Conservation (phyloP, 1,140 invertebrate genomes). For the Drosophila tropicalis region DNA sequence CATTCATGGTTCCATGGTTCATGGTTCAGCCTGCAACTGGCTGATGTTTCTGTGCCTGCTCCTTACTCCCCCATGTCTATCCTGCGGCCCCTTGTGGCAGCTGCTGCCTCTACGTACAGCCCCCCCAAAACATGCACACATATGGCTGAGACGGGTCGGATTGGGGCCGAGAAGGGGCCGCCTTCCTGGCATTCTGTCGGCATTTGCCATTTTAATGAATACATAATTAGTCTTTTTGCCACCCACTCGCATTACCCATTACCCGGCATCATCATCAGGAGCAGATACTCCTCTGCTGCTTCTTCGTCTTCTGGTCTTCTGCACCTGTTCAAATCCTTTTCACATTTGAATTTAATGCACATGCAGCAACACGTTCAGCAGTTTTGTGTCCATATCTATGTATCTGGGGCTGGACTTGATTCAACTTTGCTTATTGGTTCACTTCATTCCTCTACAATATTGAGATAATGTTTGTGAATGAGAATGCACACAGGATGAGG, state of each 20-base stretch:
- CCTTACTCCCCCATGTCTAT: not conserved
- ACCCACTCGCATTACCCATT: not conserved
- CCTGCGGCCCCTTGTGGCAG: not conserved
- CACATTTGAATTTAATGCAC: constrained; percentile 47
- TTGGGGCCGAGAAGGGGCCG: too few species aligned
- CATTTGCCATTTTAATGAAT: constrained; percentile 79
- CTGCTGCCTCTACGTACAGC: not conserved
- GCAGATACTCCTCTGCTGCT: not conserved
- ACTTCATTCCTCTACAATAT: constrained; percentile 70
- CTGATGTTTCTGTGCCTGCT: constrained; percentile 16
- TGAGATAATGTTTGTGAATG: constrained; percentile 68
- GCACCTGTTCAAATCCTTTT: constrained; percentile 59
- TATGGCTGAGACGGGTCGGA: not conserved
- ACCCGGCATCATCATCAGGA: not conserved
- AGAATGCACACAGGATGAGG: not conserved
- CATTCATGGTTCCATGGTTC: constrained; percentile 28
- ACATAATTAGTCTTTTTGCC: constrained; percentile 79
- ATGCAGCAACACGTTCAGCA: constrained; percentile 51
- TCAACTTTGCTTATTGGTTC: constrained; percentile 61
- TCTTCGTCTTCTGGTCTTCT: constrained; percentile 12
- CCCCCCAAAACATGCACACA: not conserved
- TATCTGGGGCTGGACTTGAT: constrained; percentile 30
- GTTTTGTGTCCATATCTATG: constrained; percentile 8
- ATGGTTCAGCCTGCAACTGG: constrained; percentile 14
- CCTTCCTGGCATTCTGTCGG: constrained; percentile 32